These are phyloP conservation scores for Drosophila miranda DNA, from an alignment of 1,140 invertebrate species.

Conservation along the genomic window DNA sequence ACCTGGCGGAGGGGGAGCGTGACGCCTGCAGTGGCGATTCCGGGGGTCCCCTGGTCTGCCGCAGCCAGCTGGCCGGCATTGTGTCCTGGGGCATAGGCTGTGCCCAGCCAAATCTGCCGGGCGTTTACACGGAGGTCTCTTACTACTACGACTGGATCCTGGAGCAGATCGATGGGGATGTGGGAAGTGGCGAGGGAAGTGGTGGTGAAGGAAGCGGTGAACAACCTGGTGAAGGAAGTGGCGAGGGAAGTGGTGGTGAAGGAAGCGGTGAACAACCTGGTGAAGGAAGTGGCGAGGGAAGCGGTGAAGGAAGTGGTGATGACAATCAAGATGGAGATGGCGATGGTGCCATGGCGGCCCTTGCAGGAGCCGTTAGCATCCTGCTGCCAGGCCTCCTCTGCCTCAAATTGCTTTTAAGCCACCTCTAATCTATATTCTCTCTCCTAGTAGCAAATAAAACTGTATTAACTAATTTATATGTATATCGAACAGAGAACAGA, in stretches of 20 bases:
- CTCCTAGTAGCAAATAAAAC: background rate
- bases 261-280: slow-evolving; percentile 20
- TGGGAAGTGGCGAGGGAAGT: background rate
- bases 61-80: slow-evolving; percentile 85
- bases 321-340: background rate
- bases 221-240: slow-evolving; percentile 3
- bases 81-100: slow-evolving; percentile 89
- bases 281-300: background rate
- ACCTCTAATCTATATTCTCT: background rate
- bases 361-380: slow-evolving; percentile 31
- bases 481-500: no score
- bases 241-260: background rate
- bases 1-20: slow-evolving; percentile 56
- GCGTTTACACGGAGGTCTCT: slow-evolving; percentile 88
- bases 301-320: slow-evolving; percentile 13
- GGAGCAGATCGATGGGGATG: slow-evolving; percentile 34
- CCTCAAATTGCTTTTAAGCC: slow-evolving; percentile 3
- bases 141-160: slow-evolving; percentile 85
- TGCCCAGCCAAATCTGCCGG: slow-evolving; percentile 85
- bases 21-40: slow-evolving; percentile 83
- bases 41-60: slow-evolving; percentile 84
- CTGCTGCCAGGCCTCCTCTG: slow-evolving; percentile 29
- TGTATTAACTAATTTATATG: background rate
- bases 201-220: background rate
- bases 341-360: slow-evolving; percentile 25